phyloP scores from a whole-genome alignment of 2,113 vertebrate genomes.

The Planiliza haematocheilus region DNA sequence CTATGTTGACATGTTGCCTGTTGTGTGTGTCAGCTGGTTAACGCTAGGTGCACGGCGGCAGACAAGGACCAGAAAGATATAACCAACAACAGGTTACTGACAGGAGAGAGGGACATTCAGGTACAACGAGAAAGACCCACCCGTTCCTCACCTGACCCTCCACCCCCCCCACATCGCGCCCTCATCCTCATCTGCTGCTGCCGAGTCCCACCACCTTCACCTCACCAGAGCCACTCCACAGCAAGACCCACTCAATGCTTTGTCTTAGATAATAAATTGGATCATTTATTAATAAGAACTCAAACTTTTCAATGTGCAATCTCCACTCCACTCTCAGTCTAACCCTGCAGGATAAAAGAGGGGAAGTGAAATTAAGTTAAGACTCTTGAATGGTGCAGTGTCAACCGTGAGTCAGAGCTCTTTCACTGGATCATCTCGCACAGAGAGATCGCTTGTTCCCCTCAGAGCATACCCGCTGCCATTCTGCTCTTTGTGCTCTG shows the following conservation, averaged over 20 bases:
- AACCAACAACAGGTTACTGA: constrained; percentile 99
- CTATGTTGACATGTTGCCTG: constrained; percentile 74
- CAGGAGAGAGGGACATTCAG: constrained; percentile 98
- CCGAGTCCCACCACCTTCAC: constrained; percentile 30
- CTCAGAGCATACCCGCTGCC: constrained; percentile 12
- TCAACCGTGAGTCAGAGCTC: constrained; percentile 13
- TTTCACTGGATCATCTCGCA: constrained; percentile 10
- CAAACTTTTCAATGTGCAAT: no score
- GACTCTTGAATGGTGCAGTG: neutral
- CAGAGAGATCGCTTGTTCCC: constrained; percentile 28
- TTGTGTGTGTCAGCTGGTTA: constrained; percentile 95
- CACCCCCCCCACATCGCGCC: constrained; percentile 35
- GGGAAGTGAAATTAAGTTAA: no score
- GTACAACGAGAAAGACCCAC: constrained; percentile 85
- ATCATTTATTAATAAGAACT: neutral
- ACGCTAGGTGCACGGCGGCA: constrained; percentile 94
- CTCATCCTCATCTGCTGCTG: constrained; percentile 66
- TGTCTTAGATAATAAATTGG: constrained; percentile 4
- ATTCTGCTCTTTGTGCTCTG: neutral
- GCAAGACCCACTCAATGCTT: constrained; percentile 68
- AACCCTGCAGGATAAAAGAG: neutral
- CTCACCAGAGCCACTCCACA: constrained; percentile 82
- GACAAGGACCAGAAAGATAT: constrained; percentile 99
- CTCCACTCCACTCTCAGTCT: neutral
- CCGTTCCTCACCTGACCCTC: constrained; percentile 41